Evolutionary conservation across 2,888 invertebrate species (phyloP).

Genomic region (Brachyptera risi): DNA sequence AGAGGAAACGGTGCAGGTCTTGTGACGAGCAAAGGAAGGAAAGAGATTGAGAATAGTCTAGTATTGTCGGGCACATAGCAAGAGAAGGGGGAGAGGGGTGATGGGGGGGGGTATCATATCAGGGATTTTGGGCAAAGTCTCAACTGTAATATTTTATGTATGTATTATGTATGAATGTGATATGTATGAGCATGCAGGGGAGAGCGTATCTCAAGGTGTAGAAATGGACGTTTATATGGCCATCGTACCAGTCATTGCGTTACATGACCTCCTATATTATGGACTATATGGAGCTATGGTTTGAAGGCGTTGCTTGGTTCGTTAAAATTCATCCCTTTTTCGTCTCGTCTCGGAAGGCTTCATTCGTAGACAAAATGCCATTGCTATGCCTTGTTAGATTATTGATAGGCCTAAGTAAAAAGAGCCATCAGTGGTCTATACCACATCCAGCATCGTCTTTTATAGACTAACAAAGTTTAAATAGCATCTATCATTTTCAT

Average conservation of each 20-base stretch:
- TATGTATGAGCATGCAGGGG: no score
- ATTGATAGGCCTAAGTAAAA: no score
- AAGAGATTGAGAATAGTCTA: background rate
- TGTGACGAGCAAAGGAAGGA: background rate
- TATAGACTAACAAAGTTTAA: no score
- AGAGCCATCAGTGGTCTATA: no score
- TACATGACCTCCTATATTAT: background rate
- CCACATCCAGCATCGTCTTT: no score
- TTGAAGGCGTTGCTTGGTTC: background rate
- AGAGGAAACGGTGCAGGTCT: background rate
- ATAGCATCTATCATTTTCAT: no score
- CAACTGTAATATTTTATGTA: constrained; percentile 14
- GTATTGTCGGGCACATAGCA: no score
- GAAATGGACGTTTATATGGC: background rate
- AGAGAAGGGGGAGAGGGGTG: no score
- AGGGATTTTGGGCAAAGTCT: background rate
- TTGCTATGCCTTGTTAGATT: no score
- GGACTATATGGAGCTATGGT: background rate
- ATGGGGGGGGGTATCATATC: background rate
- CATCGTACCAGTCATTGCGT: no score
- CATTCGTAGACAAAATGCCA: no score
- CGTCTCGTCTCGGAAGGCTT: background rate
- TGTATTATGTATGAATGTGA: constrained; percentile 13
- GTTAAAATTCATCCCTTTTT: background rate
- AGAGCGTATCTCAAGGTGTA: no score